Conservation (phyloP, 2,113 vertebrate genomes). For the Lagopus leucura region DNA sequence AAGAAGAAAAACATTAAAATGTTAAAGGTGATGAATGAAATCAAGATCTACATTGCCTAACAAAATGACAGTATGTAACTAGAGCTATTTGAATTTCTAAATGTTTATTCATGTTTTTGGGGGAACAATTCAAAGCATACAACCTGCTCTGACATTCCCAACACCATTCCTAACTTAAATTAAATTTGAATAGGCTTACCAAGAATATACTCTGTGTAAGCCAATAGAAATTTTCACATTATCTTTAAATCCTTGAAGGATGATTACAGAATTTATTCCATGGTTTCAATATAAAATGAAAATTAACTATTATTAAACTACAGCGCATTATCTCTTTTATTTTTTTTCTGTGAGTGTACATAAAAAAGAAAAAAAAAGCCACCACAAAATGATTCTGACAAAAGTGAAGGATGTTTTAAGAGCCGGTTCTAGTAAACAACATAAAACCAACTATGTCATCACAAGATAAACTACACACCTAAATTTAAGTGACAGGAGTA, state of each 20-base stretch:
- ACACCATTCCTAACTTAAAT: slow-evolving; percentile 52
- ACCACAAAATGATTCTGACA: not conserved
- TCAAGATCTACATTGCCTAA: not conserved
- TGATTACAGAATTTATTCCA: slow-evolving; percentile 65
- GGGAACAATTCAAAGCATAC: slow-evolving; percentile 34
- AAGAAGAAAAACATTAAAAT: slow-evolving; percentile 60
- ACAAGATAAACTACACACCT: not conserved
- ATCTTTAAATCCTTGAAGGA: slow-evolving; percentile 55
- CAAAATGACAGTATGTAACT: not conserved
- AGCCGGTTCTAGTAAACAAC: not conserved
- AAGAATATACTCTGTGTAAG: slow-evolving; percentile 63
- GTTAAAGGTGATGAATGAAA: slow-evolving; percentile 16
- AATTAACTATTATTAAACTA: slow-evolving; percentile 62
- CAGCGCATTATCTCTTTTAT: not conserved
- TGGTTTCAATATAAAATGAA: slow-evolving; percentile 48
- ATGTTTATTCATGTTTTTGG: slow-evolving; percentile 4
- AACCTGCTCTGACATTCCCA: slow-evolving; percentile 52
- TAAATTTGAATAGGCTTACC: slow-evolving; percentile 71
- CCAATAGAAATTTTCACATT: slow-evolving; percentile 28
- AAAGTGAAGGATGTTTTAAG: not conserved
- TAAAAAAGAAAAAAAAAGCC: not conserved
- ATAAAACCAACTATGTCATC: not conserved
- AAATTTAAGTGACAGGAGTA: not conserved
- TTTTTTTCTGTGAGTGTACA: not conserved
- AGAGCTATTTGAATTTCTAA: slow-evolving; percentile 24